Evolutionary conservation across 2,888 invertebrate genomes (phyloP).

Genomic region (Eucera pruinosa): DNA sequence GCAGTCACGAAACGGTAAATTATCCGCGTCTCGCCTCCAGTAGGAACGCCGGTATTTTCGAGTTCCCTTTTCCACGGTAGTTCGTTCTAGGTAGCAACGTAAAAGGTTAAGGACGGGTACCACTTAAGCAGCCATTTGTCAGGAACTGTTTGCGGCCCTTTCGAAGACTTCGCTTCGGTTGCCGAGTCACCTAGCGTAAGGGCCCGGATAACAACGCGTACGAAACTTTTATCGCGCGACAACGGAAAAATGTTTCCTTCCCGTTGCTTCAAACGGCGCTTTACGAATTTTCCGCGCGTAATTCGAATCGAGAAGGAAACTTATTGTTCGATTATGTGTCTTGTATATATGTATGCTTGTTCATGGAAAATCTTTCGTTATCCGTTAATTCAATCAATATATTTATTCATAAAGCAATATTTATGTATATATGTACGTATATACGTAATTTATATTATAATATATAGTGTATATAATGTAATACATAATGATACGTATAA

Average conservation of each 20-base stretch:
- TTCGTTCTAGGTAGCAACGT: constrained; percentile 51
- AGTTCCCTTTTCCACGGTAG: constrained; percentile 38
- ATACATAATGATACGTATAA: too few species aligned
- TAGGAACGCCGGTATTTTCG: constrained; percentile 25
- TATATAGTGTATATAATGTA: too few species aligned
- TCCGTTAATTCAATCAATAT: too few species aligned
- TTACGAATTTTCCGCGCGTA: too few species aligned
- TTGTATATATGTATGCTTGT: too few species aligned
- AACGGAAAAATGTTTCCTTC: constrained; percentile 63
- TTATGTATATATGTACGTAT: too few species aligned
- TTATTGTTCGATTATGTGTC: too few species aligned
- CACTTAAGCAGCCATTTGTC: constrained; percentile 74
- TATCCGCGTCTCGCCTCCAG: constrained; percentile 13
- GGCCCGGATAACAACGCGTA: constrained; percentile 59
- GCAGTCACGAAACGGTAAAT: constrained; percentile 43
- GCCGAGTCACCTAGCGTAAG: constrained; percentile 72
- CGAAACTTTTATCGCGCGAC: constrained; percentile 37
- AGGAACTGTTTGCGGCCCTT: constrained; percentile 64
- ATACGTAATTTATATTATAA: too few species aligned
- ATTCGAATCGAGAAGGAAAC: too few species aligned
- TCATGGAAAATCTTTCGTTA: too few species aligned
- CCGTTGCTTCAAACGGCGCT: neutral
- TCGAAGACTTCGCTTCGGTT: constrained; percentile 52
- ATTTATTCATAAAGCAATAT: too few species aligned
- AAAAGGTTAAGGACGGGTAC: constrained; percentile 49